A percentile compares a stretch with the other conserved stretches of the same genome.
Conservation (phyloP, 2,888 invertebrate genomes). For the Hypolimnas misippus region DNA sequence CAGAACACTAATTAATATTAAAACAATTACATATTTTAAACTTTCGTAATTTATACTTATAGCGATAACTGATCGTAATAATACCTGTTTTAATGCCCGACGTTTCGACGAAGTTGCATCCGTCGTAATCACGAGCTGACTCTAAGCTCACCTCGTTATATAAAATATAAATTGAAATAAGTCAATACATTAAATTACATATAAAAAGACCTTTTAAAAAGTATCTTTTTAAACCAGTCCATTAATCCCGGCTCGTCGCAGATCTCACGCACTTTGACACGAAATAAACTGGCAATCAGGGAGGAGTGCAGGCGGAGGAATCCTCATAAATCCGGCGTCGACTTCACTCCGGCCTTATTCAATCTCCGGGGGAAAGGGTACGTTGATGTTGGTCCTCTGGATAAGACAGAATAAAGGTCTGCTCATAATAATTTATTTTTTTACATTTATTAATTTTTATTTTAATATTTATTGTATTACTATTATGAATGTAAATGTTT, state of each 20-base stretch:
- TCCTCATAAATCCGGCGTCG: conserved; percentile 79
- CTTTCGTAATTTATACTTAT: too few relatives aligned
- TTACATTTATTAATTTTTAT: too few relatives aligned
- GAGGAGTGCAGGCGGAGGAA: conserved; percentile 73
- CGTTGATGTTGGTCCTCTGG: conserved; percentile 47
- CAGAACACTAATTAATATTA: too few relatives aligned
- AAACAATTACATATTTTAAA: too few relatives aligned
- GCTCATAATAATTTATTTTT: neutral
- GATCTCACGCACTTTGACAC: conserved; percentile 71
- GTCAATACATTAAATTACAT: neutral
- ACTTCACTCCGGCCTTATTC: conserved; percentile 75
- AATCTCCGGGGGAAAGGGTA: conserved; percentile 69
- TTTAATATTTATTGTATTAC: too few relatives aligned
- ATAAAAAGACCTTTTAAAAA: conserved; percentile 15
- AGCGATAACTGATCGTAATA: too few relatives aligned
- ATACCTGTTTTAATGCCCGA: too few relatives aligned
- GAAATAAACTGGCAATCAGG: conserved; percentile 79
- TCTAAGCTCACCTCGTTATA: too few relatives aligned
- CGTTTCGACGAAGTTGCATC: too few relatives aligned
- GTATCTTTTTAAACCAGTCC: conserved; percentile 31
- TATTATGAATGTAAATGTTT: too few relatives aligned
- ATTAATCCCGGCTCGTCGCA: conserved; percentile 41
- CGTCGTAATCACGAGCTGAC: too few relatives aligned
- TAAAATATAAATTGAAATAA: too few relatives aligned
- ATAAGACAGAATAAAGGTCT: conserved; percentile 36